Percentiles rank a stretch among this genome's conserved stretches.
These are phyloP conservation scores for Leptopterna dolabrata DNA, from an alignment of 2,888 invertebrate genomes.

Conservation along the genomic window DNA sequence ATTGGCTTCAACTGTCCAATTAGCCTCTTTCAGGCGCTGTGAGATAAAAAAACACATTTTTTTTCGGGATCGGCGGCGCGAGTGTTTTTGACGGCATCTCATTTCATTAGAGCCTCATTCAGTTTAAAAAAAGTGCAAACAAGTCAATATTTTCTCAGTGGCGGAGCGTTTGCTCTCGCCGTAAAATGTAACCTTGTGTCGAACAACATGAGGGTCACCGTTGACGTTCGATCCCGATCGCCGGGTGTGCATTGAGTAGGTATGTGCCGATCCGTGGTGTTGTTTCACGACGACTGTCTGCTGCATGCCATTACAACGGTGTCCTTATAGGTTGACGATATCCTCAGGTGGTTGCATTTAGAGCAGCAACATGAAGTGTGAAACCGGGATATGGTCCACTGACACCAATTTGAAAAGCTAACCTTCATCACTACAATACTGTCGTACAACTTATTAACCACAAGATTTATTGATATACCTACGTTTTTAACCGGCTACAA, in stretches of 20 bases:
- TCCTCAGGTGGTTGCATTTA: too few species aligned
- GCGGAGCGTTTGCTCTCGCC: background rate
- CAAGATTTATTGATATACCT: too few species aligned
- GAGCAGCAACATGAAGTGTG: too few species aligned
- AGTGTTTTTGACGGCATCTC: background rate
- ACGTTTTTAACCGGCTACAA: too few species aligned
- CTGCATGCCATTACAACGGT: too few species aligned
- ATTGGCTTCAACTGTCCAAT: background rate
- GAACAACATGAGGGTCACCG: background rate
- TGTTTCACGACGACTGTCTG: too few species aligned
- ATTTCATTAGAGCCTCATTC: conserved; percentile 42
- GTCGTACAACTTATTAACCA: too few species aligned
- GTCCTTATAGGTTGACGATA: too few species aligned
- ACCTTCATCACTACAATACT: too few species aligned
- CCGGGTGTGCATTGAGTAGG: background rate
- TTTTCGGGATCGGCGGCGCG: background rate
- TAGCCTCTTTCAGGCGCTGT: background rate
- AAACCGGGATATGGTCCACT: too few species aligned
- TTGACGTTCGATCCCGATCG: background rate
- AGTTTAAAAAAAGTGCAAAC: conserved; percentile 27
- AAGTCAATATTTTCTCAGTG: conserved; percentile 37
- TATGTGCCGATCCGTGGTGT: too few species aligned
- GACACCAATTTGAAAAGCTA: too few species aligned
- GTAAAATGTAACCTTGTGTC: background rate
- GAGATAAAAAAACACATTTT: background rate